phyloP scores from a whole-genome alignment of 2,888 invertebrate species.

The Laothoe populi region DNA sequence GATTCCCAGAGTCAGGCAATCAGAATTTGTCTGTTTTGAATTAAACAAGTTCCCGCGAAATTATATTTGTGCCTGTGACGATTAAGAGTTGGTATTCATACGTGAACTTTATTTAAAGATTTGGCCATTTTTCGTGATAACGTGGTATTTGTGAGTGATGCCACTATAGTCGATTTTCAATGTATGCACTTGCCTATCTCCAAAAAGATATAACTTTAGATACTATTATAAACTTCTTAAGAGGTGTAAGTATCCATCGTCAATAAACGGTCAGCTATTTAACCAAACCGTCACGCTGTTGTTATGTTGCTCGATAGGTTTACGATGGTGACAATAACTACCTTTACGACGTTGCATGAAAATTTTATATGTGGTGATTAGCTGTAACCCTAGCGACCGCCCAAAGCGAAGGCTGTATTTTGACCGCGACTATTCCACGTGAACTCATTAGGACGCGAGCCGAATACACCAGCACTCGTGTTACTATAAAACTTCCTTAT shows the following conservation, averaged over 20 bases:
- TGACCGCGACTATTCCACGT: slow-evolving; percentile 74
- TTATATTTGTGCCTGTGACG: too few relatives aligned
- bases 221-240: too few relatives aligned
- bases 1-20: too few relatives aligned
- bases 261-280: neutral
- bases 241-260: neutral
- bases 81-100: too few relatives aligned
- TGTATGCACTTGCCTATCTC: too few relatives aligned
- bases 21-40: too few relatives aligned
- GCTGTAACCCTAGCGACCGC: slow-evolving; percentile 74
- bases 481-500: slow-evolving; percentile 13
- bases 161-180: too few relatives aligned
- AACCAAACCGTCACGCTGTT: neutral
- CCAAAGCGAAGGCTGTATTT: slow-evolving; percentile 70
- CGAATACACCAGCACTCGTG: slow-evolving; percentile 34
- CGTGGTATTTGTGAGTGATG: too few relatives aligned
- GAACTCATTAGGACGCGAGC: slow-evolving; percentile 53
- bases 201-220: too few relatives aligned
- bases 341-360: slow-evolving; percentile 59
- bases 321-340: neutral
- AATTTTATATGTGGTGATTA: slow-evolving; percentile 79
- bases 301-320: neutral
- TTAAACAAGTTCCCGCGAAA: too few relatives aligned
- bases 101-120: too few relatives aligned
- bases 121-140: too few relatives aligned